Evolutionary conservation across 2,888 invertebrate genomes (phyloP).

Genomic region (Eurytoma californica): DNA sequence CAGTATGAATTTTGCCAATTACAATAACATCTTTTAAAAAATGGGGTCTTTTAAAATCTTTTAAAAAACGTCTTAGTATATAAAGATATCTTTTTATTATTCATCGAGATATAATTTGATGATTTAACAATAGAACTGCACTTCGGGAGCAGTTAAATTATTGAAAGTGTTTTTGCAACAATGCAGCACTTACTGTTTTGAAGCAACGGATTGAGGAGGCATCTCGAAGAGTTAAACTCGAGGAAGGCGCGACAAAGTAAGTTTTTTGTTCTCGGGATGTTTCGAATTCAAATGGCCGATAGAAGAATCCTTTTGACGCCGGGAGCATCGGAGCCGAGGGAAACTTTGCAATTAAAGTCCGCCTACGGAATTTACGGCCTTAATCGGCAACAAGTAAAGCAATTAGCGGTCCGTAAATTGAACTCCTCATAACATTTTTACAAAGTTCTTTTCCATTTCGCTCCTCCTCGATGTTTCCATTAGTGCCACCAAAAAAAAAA

Average conservation of each 20-base stretch:
- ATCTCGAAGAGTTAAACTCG: slow-evolving; percentile 14
- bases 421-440: slow-evolving; percentile 73
- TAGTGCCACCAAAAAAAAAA: slow-evolving; percentile 32
- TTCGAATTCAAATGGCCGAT: slow-evolving; percentile 51
- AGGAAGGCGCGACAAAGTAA: slow-evolving; percentile 1
- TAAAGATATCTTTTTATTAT: no score
- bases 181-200: neutral
- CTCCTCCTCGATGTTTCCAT: slow-evolving; percentile 54
- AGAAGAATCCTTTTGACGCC: slow-evolving; percentile 43
- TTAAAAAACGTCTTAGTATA: no score
- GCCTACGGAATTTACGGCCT: slow-evolving; percentile 53
- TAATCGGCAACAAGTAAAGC: slow-evolving; percentile 61
- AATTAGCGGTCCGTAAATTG: slow-evolving; percentile 71
- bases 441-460: slow-evolving; percentile 62
- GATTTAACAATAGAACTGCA: no score
- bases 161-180: neutral
- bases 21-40: no score
- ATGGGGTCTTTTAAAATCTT: no score
- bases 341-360: slow-evolving; percentile 71
- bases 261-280: slow-evolving; percentile 42
- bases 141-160: no score
- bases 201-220: neutral
- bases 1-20: no score
- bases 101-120: no score
- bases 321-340: slow-evolving; percentile 50